These are phyloP conservation scores for Epinephelus moara DNA, from an alignment of 2,113 vertebrate genomes.

Conservation along the genomic window DNA sequence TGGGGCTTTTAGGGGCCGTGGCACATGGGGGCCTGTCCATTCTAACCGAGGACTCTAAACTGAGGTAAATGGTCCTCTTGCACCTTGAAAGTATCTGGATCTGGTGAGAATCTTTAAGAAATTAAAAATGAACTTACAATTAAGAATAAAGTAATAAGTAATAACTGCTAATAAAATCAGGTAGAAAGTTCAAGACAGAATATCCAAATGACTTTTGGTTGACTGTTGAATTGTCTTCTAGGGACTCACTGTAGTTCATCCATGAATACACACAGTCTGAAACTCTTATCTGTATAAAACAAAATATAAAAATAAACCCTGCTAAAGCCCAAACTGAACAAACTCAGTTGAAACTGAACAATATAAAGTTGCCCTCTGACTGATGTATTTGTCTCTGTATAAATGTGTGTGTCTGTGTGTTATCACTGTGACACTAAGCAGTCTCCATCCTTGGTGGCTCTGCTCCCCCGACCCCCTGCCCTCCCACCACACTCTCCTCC, in stretches of 20 bases:
- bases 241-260: not conserved
- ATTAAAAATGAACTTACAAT: not conserved
- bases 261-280: not conserved
- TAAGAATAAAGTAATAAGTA: not conserved
- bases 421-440: conserved; percentile 55
- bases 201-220: not conserved
- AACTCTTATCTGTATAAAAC: not conserved
- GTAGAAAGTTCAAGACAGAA: not conserved
- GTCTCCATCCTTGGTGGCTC: conserved; percentile 32
- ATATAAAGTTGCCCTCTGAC: not conserved
- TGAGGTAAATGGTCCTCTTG: not conserved
- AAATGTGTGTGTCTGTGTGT: conserved; percentile 9
- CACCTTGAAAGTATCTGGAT: not conserved
- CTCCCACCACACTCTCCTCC: not conserved
- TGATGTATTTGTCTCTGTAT: not conserved
- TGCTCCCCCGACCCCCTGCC: not conserved
- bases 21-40: not conserved
- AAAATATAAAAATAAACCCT: not conserved
- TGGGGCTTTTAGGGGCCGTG: not conserved
- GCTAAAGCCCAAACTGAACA: not conserved
- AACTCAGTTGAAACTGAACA: not conserved
- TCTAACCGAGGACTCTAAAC: not conserved
- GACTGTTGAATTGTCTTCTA: not conserved
- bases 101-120: not conserved
- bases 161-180: not conserved